Base-by-base conservation (phyloP, 2,113 vertebrate species). In the Rostratula benghalensis region DNA sequence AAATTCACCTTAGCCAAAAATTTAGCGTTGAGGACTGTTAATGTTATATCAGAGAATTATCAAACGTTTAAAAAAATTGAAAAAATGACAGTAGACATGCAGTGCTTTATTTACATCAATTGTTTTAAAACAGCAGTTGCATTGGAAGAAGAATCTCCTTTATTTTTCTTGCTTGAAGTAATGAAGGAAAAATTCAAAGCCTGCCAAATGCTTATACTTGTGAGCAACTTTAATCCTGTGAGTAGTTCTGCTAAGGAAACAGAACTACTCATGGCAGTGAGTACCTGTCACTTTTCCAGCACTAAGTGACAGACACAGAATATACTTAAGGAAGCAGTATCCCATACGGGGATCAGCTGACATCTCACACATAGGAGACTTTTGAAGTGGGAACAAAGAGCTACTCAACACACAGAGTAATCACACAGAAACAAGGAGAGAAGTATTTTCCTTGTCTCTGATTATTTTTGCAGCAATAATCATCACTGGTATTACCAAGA, bases 141-240 rank as follows among this genome's bases (percentile, higher is more conserved):
- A 64, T 0, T 81, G 23, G 77, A 83, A 93, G 43, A 79, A 91
- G 33, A 43, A 73, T 43, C 24, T 69, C 35, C 53, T 75, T 74
- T 35, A 33, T 57, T 92, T 54, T 88, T 88, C 76, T 88, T 88
- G 45, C 60, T 63, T 69, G 63, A 94, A 92, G 31, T 43, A 90
- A 41, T 9, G 71, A 56, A 4, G 4, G 89, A 84, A 88, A 79
- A 71, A 75, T 12, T 45, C 56, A 82, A 94, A 90, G 39, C 48
- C 83, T 91, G 80, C 64, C 69, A 91, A 95, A 82, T 1, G 6
- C 67, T 80, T 85, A 30, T 3, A 70, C 64, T 80, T 30, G 51
- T 48, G 71, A 91, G 74, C 33, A 92, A 83, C 83, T 93, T 93
- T n/a, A 95, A 85, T 86, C 48, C 77, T 82, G 8, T 46, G 43